Evolutionary conservation across 2,888 invertebrate genomes (phyloP).

Genomic region (Thecophora atra): DNA sequence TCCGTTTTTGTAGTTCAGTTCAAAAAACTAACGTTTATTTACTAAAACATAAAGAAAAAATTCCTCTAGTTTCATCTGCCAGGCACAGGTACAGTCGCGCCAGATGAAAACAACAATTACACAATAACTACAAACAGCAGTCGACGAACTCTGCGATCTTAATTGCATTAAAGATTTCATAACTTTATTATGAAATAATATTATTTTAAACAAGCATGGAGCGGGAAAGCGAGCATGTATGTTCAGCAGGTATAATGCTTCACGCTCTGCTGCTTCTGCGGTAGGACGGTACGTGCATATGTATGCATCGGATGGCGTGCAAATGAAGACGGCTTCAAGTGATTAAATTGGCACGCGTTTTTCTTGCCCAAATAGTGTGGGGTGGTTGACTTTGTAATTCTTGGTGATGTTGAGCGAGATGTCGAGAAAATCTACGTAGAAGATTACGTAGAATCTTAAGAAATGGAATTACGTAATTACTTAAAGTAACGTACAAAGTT

Average conservation of each 20-base stretch:
- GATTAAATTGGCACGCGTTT: slow-evolving; percentile 37
- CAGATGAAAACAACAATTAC: neutral
- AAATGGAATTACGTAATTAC: too few species aligned
- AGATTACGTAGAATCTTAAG: too few species aligned
- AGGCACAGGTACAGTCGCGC: neutral
- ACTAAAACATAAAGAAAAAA: slow-evolving; percentile 8
- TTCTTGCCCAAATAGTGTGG: slow-evolving; percentile 1
- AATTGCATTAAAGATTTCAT: slow-evolving; percentile 28
- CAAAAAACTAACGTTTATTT: slow-evolving; percentile 28
- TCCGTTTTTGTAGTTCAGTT: slow-evolving; percentile 33
- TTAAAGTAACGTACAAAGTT: too few species aligned
- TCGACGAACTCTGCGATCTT: slow-evolving; percentile 23
- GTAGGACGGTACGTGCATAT: neutral
- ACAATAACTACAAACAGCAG: slow-evolving; percentile 3
- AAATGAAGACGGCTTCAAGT: slow-evolving; percentile 21
- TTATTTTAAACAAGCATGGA: slow-evolving; percentile 21
- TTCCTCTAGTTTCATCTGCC: slow-evolving; percentile 1
- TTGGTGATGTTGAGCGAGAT: neutral
- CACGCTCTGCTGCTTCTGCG: slow-evolving; percentile 29
- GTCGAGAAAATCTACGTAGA: too few species aligned
- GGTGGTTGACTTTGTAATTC: slow-evolving; percentile 2
- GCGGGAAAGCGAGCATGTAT: neutral
- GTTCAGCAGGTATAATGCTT: slow-evolving; percentile 12
- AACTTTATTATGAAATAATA: slow-evolving; percentile 34
- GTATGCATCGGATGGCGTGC: slow-evolving; percentile 27